Conservation (phyloP, 2,888 invertebrate genomes). For the Metellina segmentata region DNA sequence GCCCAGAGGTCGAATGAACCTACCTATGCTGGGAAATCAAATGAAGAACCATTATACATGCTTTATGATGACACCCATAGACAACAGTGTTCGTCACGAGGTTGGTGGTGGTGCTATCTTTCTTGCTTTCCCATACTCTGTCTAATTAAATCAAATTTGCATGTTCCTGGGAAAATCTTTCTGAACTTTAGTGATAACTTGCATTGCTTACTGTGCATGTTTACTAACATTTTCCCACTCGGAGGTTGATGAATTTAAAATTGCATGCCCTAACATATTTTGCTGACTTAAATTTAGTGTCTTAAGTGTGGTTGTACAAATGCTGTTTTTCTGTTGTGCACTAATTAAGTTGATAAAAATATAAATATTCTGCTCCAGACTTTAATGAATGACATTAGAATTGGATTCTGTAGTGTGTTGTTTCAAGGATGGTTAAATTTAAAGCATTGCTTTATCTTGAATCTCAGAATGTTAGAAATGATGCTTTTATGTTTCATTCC, state of each 20-base stretch:
- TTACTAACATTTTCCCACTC: neutral
- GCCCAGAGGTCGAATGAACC: conserved; percentile 70
- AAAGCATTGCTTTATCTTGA: neutral
- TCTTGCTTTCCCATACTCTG: conserved; percentile 48
- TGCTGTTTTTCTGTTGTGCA: too few relatives aligned
- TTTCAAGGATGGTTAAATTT: neutral
- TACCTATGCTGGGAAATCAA: conserved; percentile 69
- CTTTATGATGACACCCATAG: conserved; percentile 78
- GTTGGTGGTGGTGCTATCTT: conserved; percentile 76
- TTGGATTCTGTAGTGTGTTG: too few relatives aligned
- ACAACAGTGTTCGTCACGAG: conserved; percentile 73
- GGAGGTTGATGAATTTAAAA: too few relatives aligned
- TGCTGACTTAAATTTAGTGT: too few relatives aligned
- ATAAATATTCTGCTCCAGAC: too few relatives aligned
- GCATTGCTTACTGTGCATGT: conserved; percentile 29
- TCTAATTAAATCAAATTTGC: conserved; percentile 10
- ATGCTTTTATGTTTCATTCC: neutral
- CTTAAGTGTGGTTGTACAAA: too few relatives aligned
- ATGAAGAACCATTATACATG: conserved; percentile 78
- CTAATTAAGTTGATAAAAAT: too few relatives aligned
- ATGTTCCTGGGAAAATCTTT: conserved; percentile 27
- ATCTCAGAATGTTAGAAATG: neutral
- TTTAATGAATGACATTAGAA: too few relatives aligned
- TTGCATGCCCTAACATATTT: too few relatives aligned
- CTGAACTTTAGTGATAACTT: conserved; percentile 16